Evolutionary conservation across 2,797 vertebrate genomes (phyloP), one percentile per base, ranked within the genome.

Genomic region (Sebastes oblongus): DNA sequence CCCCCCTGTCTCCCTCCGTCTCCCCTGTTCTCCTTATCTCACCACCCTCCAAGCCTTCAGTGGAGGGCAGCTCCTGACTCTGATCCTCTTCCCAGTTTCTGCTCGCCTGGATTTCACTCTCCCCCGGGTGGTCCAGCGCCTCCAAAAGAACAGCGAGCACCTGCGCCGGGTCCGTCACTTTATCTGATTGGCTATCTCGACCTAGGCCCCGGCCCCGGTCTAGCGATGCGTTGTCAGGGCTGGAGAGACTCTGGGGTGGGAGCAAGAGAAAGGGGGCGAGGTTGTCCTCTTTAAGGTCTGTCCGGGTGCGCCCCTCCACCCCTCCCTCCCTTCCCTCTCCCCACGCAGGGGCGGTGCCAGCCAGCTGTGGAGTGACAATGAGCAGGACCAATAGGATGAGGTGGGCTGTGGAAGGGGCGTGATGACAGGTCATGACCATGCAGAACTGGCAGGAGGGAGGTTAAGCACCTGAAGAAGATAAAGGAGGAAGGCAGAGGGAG

Each of bases 381-480:
- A 96, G 94, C 91, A 96, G 91, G 92, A 95, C 92, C 92, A 96
- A 94, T 92, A 96, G 94, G 92, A 96, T 80, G 91, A 95, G 91
- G 87, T 91, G 94, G 91, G 93, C 91, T 93, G 94, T 91, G 94
- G 94, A 94, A 92, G 90, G 82, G 88, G 91, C 86, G 92, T 94
- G 94, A 93, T 93, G 95, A 95, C 94, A 94, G 95, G 94, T 95
- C 96, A 96, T 96, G 95, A 96, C 96, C 95, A 95, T 93, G 93
- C 95, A 96, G 95, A 95, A 91, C 92, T 88, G 93, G 94, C 93
- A 94, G 94, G 94, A 94, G 94, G 93, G 92, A 91, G 94, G 93
- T 91, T 89, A 93, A 94, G 93, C 95, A 96, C 95, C 96, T 96
- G 88, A 69, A 88, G 66, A 89, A 86, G 64, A 84, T 42, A 42